Evolutionary conservation across 2,797 vertebrate genomes (phyloP), one percentile per base, ranked within the genome.

Genomic region (Halcyon leucocephala): DNA sequence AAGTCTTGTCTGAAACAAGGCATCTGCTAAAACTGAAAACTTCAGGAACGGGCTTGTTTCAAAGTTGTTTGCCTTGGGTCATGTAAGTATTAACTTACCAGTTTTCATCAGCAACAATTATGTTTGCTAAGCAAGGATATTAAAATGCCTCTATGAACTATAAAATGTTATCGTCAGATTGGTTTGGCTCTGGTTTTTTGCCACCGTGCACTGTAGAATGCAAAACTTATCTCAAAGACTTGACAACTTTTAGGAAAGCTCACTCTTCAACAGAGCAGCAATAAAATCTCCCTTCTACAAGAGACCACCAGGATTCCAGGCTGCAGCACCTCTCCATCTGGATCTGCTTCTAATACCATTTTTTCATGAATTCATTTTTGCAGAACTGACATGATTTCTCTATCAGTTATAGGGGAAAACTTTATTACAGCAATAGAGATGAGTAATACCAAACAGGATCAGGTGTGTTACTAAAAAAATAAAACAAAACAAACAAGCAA

Each of bases 1-100:
- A 88, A 72, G 69, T 55, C 78, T 44, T 54, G 58, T 72, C 91
- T 86, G 46, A 79, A 82, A 73, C 1, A 5, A 79, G 25, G 14
- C 26, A 93, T 52, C 55, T 79, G 52, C 51, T 88, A 41, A 67
- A 76, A 86, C 28, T 5, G 62, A 80, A 86, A 90, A 93, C 57
- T 94, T 96, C 96, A 95, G 67, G 94, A 96, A 89, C 2, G 6
- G 85, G 28, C 89, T 95, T 96, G 94, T 93, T 95, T 86, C 39
- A 44, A 66, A 91, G n/a, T 72, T 62, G 65, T 54, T 90, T 91
- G 87, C 90, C 85, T 79, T 86, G 20, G 20, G 73, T 89, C 62
- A 66, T 6, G 8, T 46, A 93, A 73, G 14, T 46, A 95, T 84
- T 95, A 95, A 64, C 49, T 80, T 88, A 44, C 44, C 19, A 80